Conservation (phyloP, 2,888 invertebrate species). For the Drosophila emarginata region DNA sequence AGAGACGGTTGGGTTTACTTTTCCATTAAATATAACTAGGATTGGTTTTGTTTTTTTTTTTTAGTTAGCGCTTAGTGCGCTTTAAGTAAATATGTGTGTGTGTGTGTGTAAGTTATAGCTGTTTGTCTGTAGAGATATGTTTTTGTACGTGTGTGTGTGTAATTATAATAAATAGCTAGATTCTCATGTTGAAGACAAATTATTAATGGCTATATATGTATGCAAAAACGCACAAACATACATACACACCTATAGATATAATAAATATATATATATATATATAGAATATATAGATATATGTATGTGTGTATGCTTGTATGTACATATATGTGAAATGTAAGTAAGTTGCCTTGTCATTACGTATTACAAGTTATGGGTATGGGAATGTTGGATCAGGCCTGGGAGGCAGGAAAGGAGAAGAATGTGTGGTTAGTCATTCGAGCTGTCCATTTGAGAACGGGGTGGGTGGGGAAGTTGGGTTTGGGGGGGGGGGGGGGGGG, state of each 20-base stretch:
- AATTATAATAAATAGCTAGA: constrained; percentile 61
- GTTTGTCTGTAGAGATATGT: no score
- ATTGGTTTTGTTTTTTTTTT: constrained; percentile 28
- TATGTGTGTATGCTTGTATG: constrained; percentile 18
- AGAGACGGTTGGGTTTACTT: constrained; percentile 15
- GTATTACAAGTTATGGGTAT: neutral
- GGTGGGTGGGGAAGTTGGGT: no score
- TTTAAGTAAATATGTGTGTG: constrained; percentile 49
- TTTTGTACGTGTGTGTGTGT: constrained; percentile 19
- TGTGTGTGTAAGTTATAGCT: constrained; percentile 18
- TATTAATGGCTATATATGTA: constrained; percentile 64
- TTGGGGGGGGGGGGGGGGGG: no score
- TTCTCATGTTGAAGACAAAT: constrained; percentile 67
- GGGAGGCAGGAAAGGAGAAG: no score
- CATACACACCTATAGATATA: neutral
- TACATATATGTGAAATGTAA: neutral
- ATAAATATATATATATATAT: constrained; percentile 18
- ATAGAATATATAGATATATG: constrained; percentile 10
- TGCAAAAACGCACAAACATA: constrained; percentile 35
- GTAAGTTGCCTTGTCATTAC: constrained; percentile 9
- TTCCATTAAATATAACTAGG: constrained; percentile 47
- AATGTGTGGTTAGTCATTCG: neutral
- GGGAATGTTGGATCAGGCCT: neutral
- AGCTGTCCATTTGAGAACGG: neutral
- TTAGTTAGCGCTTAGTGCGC: constrained; percentile 61